These are phyloP conservation scores for Zophobas atratus DNA, from an alignment of 1,140 invertebrate genomes.

Conservation along the genomic window DNA sequence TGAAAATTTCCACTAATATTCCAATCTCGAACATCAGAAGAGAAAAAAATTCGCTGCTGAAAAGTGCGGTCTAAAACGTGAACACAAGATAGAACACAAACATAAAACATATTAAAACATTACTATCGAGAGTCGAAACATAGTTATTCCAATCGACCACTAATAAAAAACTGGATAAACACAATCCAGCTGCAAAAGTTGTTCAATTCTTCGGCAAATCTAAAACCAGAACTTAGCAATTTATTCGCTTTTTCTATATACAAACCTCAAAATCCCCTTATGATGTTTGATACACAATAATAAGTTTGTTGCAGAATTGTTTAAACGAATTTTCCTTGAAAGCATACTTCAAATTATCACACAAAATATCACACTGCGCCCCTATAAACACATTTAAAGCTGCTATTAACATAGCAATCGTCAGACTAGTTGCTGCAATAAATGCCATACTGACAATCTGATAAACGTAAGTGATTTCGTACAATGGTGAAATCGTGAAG, in stretches of 20 bases:
- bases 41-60: neutral
- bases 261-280: neutral
- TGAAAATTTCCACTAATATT: neutral
- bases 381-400: conserved; percentile 15
- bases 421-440: neutral
- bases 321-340: too few species aligned
- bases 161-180: neutral
- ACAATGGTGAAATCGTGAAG: neutral
- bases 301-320: neutral
- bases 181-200: neutral
- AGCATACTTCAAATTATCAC: conserved; percentile 13
- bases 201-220: neutral
- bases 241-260: neutral
- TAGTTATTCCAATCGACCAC: neutral
- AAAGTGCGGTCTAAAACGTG: neutral
- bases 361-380: conserved; percentile 23
- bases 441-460: neutral
- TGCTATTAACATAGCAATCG: conserved; percentile 8
- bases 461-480: conserved; percentile 8
- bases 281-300: neutral
- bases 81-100: neutral
- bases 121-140: neutral
- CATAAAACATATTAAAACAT: neutral
- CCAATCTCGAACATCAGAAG: neutral
- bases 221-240: neutral